Conservation (phyloP, 2,113 vertebrate species). For the Aegotheles bennettii region DNA sequence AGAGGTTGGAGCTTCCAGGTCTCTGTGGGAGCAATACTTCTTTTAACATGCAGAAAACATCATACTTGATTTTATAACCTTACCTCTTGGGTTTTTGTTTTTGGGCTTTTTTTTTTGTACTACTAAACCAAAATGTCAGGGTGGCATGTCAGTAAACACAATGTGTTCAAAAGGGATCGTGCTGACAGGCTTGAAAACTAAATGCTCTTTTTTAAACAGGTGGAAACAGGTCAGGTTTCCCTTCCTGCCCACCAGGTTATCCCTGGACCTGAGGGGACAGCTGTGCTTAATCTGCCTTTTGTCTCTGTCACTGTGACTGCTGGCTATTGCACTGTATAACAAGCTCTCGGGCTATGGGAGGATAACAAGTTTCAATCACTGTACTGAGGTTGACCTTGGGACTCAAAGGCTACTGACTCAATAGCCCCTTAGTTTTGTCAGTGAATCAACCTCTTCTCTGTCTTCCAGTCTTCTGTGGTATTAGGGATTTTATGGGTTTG, state of each 20-base stretch:
- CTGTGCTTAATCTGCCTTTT: constrained; percentile 1
- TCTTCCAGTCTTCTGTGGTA: background rate
- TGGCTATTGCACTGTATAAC: background rate
- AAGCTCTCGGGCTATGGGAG: fast-evolving
- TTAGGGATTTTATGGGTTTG: background rate
- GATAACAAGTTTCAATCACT: background rate
- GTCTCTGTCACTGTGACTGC: background rate
- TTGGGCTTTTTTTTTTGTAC: background rate
- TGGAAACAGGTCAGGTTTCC: background rate
- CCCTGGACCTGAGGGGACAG: background rate
- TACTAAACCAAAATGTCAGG: constrained; percentile 28
- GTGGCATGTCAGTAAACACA: background rate
- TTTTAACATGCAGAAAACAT: constrained; percentile 45
- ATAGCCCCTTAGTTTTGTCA: background rate
- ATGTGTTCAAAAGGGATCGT: background rate
- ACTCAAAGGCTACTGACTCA: background rate
- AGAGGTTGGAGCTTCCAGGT: background rate
- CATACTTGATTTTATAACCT: constrained; percentile 37
- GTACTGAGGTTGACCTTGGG: background rate
- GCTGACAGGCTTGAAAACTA: background rate
- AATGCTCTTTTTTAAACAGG: background rate
- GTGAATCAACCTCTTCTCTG: background rate
- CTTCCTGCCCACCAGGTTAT: background rate
- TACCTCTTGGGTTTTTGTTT: background rate
- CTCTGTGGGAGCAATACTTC: background rate